Percentiles rank a stretch among this genome's conserved stretches.
phyloP scores from a whole-genome alignment of 2,888 invertebrate species.

The Lacanobia wlatinum region DNA sequence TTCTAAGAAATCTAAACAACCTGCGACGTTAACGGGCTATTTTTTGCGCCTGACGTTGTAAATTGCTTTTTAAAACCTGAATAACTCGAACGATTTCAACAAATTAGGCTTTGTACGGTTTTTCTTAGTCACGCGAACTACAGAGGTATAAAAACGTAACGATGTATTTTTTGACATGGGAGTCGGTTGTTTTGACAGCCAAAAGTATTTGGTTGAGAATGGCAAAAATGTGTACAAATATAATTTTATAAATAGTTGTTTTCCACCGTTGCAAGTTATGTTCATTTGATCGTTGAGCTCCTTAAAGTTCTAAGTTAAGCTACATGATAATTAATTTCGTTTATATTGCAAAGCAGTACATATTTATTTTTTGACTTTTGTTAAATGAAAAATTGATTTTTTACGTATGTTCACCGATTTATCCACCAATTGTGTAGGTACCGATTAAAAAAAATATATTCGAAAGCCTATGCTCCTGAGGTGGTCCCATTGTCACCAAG shows the following conservation, averaged over 20 bases:
- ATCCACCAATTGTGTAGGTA: too few species aligned
- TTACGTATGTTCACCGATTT: too few species aligned
- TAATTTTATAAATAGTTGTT: neutral
- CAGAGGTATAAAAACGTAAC: neutral
- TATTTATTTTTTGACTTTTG: too few species aligned
- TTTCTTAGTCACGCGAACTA: conserved; percentile 54
- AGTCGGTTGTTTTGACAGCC: conserved; percentile 1
- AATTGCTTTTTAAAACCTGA: conserved; percentile 60
- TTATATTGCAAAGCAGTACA: too few species aligned
- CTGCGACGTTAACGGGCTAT: conserved; percentile 44
- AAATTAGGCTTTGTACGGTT: conserved; percentile 54
- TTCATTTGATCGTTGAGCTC: neutral
- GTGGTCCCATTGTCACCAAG: too few species aligned
- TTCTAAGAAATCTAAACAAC: conserved; percentile 52
- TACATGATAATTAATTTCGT: too few species aligned
- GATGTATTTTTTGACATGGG: conserved; percentile 20
- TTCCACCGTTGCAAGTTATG: neutral
- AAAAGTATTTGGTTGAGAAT: conserved; percentile 4
- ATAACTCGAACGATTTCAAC: conserved; percentile 58
- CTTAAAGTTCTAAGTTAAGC: too few species aligned
- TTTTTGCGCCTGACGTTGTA: conserved; percentile 43
- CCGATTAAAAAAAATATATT: too few species aligned
- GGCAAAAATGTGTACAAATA: neutral
- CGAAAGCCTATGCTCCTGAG: too few species aligned
- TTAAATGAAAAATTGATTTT: too few species aligned